Conservation (phyloP, 1,140 invertebrate genomes). For the Diorhabda elongata region DNA sequence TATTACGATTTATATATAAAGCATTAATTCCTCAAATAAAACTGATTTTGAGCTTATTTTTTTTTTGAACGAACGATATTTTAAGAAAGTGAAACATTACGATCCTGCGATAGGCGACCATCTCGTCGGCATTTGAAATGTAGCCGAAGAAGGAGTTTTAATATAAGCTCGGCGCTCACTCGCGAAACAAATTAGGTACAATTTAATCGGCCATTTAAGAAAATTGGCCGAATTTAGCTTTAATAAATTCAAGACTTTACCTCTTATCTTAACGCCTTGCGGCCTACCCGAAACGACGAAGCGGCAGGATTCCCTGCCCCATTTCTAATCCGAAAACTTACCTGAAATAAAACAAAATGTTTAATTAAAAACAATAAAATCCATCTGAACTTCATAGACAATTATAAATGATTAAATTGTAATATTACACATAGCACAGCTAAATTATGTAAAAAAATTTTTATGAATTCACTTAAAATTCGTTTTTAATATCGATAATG, state of each 20-base stretch:
- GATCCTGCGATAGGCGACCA: not conserved
- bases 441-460: too few species aligned
- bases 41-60: too few species aligned
- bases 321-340: constrained; percentile 26
- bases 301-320: constrained; percentile 5
- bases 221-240: constrained; percentile 45
- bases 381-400: too few species aligned
- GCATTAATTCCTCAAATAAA: too few species aligned
- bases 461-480: too few species aligned
- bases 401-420: too few species aligned
- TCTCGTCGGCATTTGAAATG: constrained; percentile 10
- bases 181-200: constrained; percentile 45
- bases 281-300: constrained; percentile 15
- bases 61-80: too few species aligned
- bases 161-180: constrained; percentile 32
- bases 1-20: too few species aligned
- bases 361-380: constrained; percentile 28
- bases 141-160: constrained; percentile 34
- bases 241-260: constrained; percentile 46
- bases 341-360: constrained; percentile 34
- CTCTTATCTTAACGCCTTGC: constrained; percentile 40
- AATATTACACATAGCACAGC: too few species aligned
- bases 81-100: not conserved
- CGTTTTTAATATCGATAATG: too few species aligned
- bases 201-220: constrained; percentile 45